Evolutionary conservation across 2,888 invertebrate genomes (phyloP), one percentile per base, ranked within the genome.

Genomic region (Dicycla oo): DNA sequence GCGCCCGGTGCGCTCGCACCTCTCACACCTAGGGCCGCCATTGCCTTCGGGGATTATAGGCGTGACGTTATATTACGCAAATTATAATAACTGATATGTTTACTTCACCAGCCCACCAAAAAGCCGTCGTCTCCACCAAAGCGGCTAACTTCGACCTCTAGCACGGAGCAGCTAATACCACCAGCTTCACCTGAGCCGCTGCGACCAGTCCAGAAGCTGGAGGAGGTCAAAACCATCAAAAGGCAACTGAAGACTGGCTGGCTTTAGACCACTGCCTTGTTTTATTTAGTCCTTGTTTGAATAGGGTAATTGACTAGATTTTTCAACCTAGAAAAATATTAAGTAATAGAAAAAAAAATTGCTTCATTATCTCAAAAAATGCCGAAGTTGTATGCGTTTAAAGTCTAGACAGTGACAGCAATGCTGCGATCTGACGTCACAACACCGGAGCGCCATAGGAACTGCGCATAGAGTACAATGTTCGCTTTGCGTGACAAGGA

Each of bases 161-260:
- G 96, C 86, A 96, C 96, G 1, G 96, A 97, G 69, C 94, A 96
- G 79, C 89, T 97, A 61, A 94, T 97, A 30, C 94, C 95, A 1
- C 91, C 93, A 0, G 78, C 94, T 0, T 94, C 96, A 0, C 95
- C 96, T 0, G 92, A 92, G 54, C 93, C 95, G 0, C 89, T 96
- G 0, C 90, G 94, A 49, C 90, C 95, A 0, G 88, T 83, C 1
- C 93, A 95, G 85, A 96, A 95, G 80, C 90, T 97, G 10, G 96
- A 96, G 3, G 97, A 97, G 13, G 94, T 96, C 56, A 96, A 94
- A 73, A 96, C 96, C 1, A 95, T 96, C 78, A 97, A 95, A 85
- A 88, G 96, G 71, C 97, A 97, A 80, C 97, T 96, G 0, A 97
- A 96, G 89, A 96, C 96, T 69, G 97, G 97, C 20, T 97, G 97